These are phyloP conservation scores for Probosciger aterrimus DNA, from an alignment of 2,113 vertebrate genomes.

Conservation along the genomic window DNA sequence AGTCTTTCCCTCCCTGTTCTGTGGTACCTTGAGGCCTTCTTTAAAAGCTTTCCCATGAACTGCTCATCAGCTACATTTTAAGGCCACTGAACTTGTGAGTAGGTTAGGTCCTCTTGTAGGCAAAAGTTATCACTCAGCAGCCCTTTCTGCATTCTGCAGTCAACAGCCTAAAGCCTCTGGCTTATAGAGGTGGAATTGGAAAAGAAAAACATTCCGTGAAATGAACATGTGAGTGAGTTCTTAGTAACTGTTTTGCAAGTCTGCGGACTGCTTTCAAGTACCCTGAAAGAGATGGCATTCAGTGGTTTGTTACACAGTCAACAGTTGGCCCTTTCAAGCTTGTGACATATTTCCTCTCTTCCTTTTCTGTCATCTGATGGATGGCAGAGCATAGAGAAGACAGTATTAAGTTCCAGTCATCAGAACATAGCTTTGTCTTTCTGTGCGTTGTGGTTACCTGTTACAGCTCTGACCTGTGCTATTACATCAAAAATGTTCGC, in stretches of 20 bases:
- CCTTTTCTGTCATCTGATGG: neutral
- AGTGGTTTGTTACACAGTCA: neutral
- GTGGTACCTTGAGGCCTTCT: neutral
- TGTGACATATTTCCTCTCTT: neutral
- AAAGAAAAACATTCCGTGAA: neutral
- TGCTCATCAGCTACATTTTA: neutral
- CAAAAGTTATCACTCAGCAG: neutral
- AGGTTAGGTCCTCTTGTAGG: neutral
- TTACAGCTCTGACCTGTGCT: neutral
- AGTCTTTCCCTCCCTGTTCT: neutral
- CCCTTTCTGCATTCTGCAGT: neutral
- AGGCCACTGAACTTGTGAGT: neutral
- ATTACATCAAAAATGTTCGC: neutral
- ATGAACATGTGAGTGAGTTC: accelerated
- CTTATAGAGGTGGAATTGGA: neutral
- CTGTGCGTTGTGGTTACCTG: neutral
- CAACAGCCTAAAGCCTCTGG: neutral
- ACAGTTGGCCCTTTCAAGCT: neutral
- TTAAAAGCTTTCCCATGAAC: neutral
- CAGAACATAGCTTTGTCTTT: neutral
- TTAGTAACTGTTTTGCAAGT: neutral
- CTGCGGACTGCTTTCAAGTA: neutral
- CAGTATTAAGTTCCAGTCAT: neutral
- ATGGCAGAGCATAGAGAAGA: neutral
- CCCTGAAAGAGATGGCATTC: neutral